Base-by-base conservation (phyloP, 2,113 vertebrate species). In the Psilopogon haemacephalus region DNA sequence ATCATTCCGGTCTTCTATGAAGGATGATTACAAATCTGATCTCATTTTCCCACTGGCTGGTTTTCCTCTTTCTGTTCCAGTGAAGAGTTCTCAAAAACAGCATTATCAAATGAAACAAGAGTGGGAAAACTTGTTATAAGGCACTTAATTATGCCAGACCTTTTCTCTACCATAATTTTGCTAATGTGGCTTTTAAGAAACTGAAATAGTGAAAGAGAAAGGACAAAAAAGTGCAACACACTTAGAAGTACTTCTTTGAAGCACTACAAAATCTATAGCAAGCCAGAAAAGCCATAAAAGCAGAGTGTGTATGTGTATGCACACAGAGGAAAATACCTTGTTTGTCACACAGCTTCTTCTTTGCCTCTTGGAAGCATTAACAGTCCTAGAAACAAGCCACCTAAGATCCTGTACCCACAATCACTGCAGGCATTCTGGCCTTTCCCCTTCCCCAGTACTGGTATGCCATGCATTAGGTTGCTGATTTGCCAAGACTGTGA, bases 1-100 rank as follows among this genome's bases (percentile, higher is more conserved):
- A 82, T 62, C n/a, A 35, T 60, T 74, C 38, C 86, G 33, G 35
- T 68, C 35, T 44, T 62, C 54, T 88, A 24, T 74, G 67, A 91
- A 78, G 63, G 87, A 85, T 80, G 28, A 68, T 13, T 56, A 83
- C 46, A 7, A 56, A 3, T 37, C 44, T 69, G 10, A 15, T 81
- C n/a, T 77, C 10, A 0, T 37, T 87, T 76, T 55, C 62, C 28
- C 59, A 14, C 33, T 84, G 55, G 32, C 63, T 73, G 12, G 0
- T 62, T 93, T 93, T 78, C 37, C 6, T 58, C 37, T 56, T 35
- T 60, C 24, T 83, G 9, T 77, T 90, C 55, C 26, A 84, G 12
- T 88, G 37, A 85, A 56, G 15, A 68, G 33, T 40, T 93, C 65
- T 88, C 21, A 74, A 95, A 94, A 86, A 20, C 68, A 87, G 11